Conservation (phyloP, 2,888 invertebrate species). For the Oithona nana region DNA sequence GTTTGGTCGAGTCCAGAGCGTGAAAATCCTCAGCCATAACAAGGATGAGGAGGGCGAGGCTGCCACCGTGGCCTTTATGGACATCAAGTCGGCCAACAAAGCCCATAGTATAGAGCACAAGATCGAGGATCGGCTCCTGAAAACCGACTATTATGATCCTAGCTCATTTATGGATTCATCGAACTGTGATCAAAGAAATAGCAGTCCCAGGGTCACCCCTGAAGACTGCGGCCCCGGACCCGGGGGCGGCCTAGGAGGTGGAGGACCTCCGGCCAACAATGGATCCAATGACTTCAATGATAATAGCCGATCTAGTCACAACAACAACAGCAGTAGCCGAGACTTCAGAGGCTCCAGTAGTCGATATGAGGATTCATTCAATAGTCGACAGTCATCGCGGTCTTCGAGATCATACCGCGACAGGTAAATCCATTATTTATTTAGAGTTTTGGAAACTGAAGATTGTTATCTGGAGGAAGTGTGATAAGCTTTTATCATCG, state of each 20-base stretch:
- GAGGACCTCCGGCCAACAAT: not conserved
- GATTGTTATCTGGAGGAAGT: no score
- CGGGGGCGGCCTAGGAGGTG: constrained; percentile 20
- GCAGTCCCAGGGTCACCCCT: constrained; percentile 18
- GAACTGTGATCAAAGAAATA: not conserved
- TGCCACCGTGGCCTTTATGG: constrained; percentile 85
- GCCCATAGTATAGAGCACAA: constrained; percentile 76
- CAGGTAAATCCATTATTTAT: no score
- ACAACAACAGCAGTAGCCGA: not conserved
- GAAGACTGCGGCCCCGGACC: constrained; percentile 22
- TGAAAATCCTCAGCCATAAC: constrained; percentile 48
- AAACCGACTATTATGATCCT: constrained; percentile 80
- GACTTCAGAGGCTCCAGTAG: no score
- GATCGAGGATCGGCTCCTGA: constrained; percentile 64
- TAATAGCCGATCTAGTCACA: not conserved
- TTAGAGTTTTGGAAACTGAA: no score
- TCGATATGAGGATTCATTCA: not conserved
- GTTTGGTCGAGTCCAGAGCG: constrained; percentile 94
- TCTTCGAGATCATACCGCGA: not conserved
- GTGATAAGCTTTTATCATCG: no score
- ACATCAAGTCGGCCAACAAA: constrained; percentile 87
- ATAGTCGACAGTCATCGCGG: not conserved
- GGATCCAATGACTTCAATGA: not conserved
- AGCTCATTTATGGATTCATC: not conserved
- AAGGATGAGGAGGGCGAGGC: constrained; percentile 29